Evolutionary conservation across 2,888 invertebrate species (phyloP), one percentile per base, ranked within the genome.

Genomic region (Apamea sordens): DNA sequence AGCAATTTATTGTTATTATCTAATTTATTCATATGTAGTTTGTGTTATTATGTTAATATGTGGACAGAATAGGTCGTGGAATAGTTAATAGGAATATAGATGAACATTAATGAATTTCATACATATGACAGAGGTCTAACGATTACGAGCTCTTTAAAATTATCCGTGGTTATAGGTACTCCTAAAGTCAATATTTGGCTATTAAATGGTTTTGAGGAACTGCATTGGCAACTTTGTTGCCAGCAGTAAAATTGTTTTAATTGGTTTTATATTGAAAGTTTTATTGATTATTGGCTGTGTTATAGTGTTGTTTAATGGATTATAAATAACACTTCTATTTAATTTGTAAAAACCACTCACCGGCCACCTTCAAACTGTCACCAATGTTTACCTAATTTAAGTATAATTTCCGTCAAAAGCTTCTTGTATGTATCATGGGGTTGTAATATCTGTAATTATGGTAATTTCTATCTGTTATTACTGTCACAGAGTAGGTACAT

Each of bases 81-180:
- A 88, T 86, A 79, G 73, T 79, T 81, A 89, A 88, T 88, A 83
- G 69, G 85, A 87, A 87, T 87, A 87, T 88, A 85, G 80, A 87
- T 85, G 82, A 80, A 79, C 73, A 64, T 83, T 88, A 86, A 87
- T 89, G 61, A 88, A 86, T 87, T 75, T 82, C 82, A 86, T 76
- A 83, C 73, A 80, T 79, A 69, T 76, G 41, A 44, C 68, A 61
- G 61, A 83, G 70, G 59, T 75, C 64, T 67, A 69, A 64, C 32
- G 65, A 76, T 72, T 76, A 80, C 41, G 63, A 70, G 69, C 79
- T 73, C 77, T 73, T 77, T 65, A 74, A 79, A 73, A 77, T 70
- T 75, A 84, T 81, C 32, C 18, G 64, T 76, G 53, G 64, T 47
- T 24, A 69, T n/a, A n/a, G n/a, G n/a, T n/a, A 69, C 59, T 70